Evolutionary conservation across 2,888 invertebrate species (phyloP).

Genomic region (Cephus rjabovi): DNA sequence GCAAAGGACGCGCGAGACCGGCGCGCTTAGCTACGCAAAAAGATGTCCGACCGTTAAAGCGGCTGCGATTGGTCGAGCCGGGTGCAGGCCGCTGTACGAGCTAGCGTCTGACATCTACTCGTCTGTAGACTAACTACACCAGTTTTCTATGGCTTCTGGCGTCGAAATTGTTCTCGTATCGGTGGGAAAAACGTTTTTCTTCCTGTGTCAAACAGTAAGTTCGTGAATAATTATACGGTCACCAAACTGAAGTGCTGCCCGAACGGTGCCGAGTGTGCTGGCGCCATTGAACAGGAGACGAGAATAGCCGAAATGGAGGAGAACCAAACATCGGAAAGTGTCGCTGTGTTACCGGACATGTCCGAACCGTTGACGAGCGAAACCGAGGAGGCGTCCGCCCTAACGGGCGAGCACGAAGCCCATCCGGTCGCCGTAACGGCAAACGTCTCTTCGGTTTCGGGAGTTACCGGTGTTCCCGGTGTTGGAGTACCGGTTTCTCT

Average conservation of each 20-base stretch:
- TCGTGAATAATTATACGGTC: not conserved
- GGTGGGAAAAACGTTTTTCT: not conserved
- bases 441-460: conserved; percentile 61
- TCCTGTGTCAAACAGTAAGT: not conserved
- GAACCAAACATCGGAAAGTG: conserved; percentile 67
- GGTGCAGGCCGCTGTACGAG: not conserved
- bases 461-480: conserved; percentile 69
- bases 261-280: conserved; percentile 31
- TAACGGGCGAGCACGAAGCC: conserved; percentile 40
- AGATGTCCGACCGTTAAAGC: not conserved
- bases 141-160: conserved; percentile 12
- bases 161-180: not conserved
- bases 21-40: not conserved
- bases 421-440: conserved; percentile 60
- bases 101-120: conserved; percentile 13
- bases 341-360: conserved; percentile 69
- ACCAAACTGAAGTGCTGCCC: not conserved
- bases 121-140: conserved; percentile 2
- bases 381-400: conserved; percentile 64
- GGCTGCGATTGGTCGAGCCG: conserved; percentile 3
- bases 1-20: conserved; percentile 1
- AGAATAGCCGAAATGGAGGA: conserved; percentile 65
- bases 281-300: conserved; percentile 48
- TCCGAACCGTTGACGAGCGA: conserved; percentile 68
- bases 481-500: conserved; percentile 75